A percentile compares a stretch with the other conserved stretches of the same genome.
Conservation (phyloP, 2,113 vertebrate species). For the Porphyrio hochstetteri region DNA sequence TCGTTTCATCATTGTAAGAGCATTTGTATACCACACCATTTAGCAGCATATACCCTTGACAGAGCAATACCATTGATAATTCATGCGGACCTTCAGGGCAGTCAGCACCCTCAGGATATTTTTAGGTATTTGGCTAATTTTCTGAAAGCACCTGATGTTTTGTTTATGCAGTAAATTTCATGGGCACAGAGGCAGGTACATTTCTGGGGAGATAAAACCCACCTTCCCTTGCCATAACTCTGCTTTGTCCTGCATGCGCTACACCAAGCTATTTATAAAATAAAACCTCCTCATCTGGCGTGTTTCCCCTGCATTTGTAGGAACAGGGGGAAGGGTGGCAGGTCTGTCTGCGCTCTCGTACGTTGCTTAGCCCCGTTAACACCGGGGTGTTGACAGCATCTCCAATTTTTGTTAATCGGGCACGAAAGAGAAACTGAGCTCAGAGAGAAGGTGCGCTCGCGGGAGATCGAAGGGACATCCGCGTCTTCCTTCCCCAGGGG, state of each 20-base stretch:
- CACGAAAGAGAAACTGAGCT: neutral
- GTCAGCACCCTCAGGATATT: conserved; percentile 41
- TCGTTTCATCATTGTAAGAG: neutral
- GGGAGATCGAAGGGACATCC: neutral
- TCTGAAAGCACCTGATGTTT: conserved; percentile 44
- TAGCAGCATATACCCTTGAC: conserved; percentile 30
- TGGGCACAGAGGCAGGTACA: neutral
- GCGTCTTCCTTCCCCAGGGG: neutral
- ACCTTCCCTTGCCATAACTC: neutral
- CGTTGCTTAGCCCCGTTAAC: neutral
- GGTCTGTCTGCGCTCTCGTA: neutral
- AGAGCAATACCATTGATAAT: conserved; percentile 7
- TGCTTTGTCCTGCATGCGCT: neutral
- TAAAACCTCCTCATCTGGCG: neutral
- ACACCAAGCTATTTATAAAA: neutral
- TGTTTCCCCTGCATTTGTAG: neutral
- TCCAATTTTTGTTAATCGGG: neutral
- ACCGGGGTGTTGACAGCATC: neutral
- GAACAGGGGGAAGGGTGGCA: neutral
- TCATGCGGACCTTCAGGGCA: conserved; percentile 48
- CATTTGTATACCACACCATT: neutral
- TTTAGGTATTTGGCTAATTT: conserved; percentile 59
- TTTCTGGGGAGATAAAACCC: conserved; percentile 6
- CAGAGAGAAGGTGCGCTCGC: neutral
- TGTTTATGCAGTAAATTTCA: conserved; percentile 57